Evolutionary conservation across 1,140 invertebrate species (phyloP), one percentile per base, ranked within the genome.

Genomic region (Zaprionus davidi): DNA sequence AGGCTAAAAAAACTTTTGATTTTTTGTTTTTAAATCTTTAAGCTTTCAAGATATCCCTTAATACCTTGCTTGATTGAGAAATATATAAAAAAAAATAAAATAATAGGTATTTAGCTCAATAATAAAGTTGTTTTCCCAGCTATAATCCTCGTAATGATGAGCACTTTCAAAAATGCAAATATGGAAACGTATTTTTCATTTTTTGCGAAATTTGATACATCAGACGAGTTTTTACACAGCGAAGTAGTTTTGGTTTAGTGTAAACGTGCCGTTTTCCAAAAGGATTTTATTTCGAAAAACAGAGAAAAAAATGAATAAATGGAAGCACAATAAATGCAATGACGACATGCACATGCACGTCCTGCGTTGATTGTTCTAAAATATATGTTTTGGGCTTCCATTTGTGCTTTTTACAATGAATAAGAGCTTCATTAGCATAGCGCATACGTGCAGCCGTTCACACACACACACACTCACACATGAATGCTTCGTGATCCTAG

Each of bases 381-480:
- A 51, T 20, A 51, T 51, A 51, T 24, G 46, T 51, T 51, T 24
- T 51, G 20, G 11, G 20, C 46, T 51, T 51, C 46, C 46, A 51
- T 51, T 51, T 51, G 46, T 20, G 11, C 46, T 22, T 51, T 51
- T 51, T 51, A 11, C 46, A 20, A 51, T 51, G 46, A 51, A 51
- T 51, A 31, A 53, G 49, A 36, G 26, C 55, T 67, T 57, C 65
- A 67, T 58, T 67, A 67, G 53, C 65, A 46, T 56, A 66, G 15
- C 28, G 20, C 22, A 55, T n/a, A 56, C 51, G 34, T 41, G n/a
- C 34, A 31, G 3, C 9, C 12, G 22, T 20, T 24, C 22, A 55
- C 31, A 65, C 49, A 20, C 20, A 20, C 20, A 38, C 26, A 38
- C 15, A 36, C 17, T 17, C 34, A 31, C 51, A 12, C 26, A 28